Evolutionary conservation across 2,797 vertebrate species (phyloP), one percentile per base, ranked within the genome.

Genomic region (Notamacropus eugenii): DNA sequence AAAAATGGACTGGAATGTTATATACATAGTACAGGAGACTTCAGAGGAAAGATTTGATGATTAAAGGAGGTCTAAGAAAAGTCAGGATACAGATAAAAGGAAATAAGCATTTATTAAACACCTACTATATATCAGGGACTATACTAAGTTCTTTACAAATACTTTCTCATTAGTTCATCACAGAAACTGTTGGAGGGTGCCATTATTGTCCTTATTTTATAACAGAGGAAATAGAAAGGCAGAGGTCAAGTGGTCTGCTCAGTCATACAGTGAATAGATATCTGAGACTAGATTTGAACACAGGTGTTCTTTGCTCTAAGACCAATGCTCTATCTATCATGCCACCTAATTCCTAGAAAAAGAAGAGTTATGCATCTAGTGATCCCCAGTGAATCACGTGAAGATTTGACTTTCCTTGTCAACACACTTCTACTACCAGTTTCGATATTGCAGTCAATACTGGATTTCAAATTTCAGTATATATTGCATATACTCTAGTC

Each of bases 11-110:
- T 19, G 11, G n/a, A 50, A 95, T 67, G 59, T 6, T 67, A 0
- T 91, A 31, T 93, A 90, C 54, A 56, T 92, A 93, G 9, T 67
- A 57, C 29, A 34, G 92, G 57, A 24, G 92, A 93, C 93, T 90
- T 90, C 31, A 1, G 34, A 67, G 31, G 31, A 67, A 13, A 67
- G 31, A 5, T 4, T 19, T 67, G 4, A 67, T 29, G 28, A 58
- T 9, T 58, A 29, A 16, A n/a, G 62, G 1, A 34, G 1, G 4
- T 67, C 13, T n/a, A n/a, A 67, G 62, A n/a, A 67, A 67, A 67
- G 13, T 14, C 62, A 67, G n/a, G 12, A n/a, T 67, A n/a, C 4
- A 31, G 62, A 67, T 16, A 13, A 67, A 62, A 62, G 31, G 29
- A 62, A n/a, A 67, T 29, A 16, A 16, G 13, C 11, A 62, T 62